These are phyloP conservation scores for Ptilorrhoa leucosticta DNA, from an alignment of 2,113 vertebrate genomes.

Conservation along the genomic window DNA sequence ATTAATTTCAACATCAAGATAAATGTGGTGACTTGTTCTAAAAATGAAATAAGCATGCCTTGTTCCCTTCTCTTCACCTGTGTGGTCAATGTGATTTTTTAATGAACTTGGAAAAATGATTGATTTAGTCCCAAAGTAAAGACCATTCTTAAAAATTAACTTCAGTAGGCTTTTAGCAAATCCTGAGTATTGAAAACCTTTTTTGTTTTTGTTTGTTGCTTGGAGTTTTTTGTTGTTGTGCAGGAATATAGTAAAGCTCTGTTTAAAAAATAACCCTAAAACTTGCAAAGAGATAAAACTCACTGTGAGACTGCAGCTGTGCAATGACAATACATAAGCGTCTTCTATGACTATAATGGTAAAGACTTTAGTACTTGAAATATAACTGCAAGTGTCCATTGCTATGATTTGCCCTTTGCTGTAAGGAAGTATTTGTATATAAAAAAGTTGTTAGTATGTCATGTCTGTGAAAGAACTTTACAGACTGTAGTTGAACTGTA, in stretches of 20 bases:
- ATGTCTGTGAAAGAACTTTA: neutral
- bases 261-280: neutral
- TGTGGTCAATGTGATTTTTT: neutral
- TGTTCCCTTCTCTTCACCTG: neutral
- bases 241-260: neutral
- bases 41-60: neutral
- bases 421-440: neutral
- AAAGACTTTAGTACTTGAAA: neutral
- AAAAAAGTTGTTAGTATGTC: neutral
- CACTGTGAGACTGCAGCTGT: neutral
- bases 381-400: neutral
- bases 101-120: neutral
- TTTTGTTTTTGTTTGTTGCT: neutral
- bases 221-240: neutral
- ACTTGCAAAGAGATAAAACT: neutral
- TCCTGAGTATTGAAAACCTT: neutral
- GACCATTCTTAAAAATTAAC: neutral
- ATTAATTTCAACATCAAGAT: neutral
- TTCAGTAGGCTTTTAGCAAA: neutral
- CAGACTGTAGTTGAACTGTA: neutral
- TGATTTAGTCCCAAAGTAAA: neutral
- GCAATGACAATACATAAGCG: neutral
- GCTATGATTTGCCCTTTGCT: neutral
- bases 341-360: neutral
- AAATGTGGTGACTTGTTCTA: neutral